A percentile compares a stretch with the other conserved stretches of the same genome.
These are phyloP conservation scores for Odocoileus virginianus DNA, from an alignment of 2,113 vertebrate species.

Conservation along the genomic window DNA sequence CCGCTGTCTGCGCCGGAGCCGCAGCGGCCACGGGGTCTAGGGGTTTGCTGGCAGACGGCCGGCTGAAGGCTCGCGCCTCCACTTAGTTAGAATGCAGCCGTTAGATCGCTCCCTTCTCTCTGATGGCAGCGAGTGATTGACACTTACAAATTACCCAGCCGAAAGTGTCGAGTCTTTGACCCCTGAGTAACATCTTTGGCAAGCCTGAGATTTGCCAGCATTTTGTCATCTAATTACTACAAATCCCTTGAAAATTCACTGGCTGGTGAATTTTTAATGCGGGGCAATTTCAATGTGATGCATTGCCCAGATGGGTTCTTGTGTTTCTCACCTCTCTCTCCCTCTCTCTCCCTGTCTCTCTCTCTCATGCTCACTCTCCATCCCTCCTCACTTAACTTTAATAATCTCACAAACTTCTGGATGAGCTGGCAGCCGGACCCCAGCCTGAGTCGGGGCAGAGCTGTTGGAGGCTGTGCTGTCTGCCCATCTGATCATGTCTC, in stretches of 20 bases:
- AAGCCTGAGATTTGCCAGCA: slow-evolving; percentile 92
- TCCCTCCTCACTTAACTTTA: slow-evolving; percentile 51
- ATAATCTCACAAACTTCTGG: slow-evolving; percentile 54
- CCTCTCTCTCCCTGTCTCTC: neutral
- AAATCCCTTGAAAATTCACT: slow-evolving; percentile 98
- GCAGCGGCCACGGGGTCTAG: neutral
- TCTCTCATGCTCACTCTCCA: neutral
- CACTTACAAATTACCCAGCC: slow-evolving; percentile 99
- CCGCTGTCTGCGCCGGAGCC: neutral
- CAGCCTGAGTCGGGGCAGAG: neutral
- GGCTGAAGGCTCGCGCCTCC: slow-evolving; percentile 39
- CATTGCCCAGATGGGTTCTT: slow-evolving; percentile 82
- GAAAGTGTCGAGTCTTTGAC: slow-evolving; percentile 97
- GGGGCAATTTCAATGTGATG: slow-evolving; percentile 83
- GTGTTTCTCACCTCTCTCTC: slow-evolving; percentile 28
- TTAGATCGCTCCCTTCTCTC: slow-evolving; percentile 79
- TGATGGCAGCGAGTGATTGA: slow-evolving; percentile 95
- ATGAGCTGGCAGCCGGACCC: neutral
- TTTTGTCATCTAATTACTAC: slow-evolving; percentile 99
- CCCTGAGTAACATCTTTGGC: slow-evolving; percentile 96
- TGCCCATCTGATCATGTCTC: neutral
- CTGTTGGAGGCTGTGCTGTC: fast-evolving
- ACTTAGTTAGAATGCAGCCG: slow-evolving; percentile 81
- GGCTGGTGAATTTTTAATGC: slow-evolving; percentile 99
- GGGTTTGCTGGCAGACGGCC: slow-evolving; percentile 2